Evolutionary conservation across 2,113 vertebrate species (phyloP), one percentile per base, ranked within the genome.

Genomic region (Salvelinus sp.): DNA sequence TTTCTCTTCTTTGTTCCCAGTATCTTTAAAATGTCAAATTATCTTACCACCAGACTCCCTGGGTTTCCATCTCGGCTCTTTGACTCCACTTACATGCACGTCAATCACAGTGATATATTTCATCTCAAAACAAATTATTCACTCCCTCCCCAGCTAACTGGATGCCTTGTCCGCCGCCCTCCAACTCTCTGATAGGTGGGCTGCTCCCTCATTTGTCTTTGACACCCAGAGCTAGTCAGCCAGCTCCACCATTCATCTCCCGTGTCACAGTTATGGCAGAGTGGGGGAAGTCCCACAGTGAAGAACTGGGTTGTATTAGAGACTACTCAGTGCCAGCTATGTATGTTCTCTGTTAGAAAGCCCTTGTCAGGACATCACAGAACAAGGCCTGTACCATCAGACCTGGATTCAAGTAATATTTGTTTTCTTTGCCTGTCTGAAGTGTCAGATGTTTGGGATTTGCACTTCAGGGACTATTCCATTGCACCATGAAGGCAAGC

Each of bases 121-220:
- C 85, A 84, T 83, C 79, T 7, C 65, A 74, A 83, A 85, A 87
- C 78, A 89, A 87, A 92, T 91, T 76, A 89, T 79, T 88, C 87
- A 79, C 76, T 70, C 79, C 78, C 75, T 72, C 72, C 20, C 72
- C 18, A 70, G 25, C 80, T 81, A 71, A 2, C 0, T 12, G 64
- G 69, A 86, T 69, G 70, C 76, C 72, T 73, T 76, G 74, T 79
- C 76, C 70, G 81, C 85, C 87, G 76, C 48, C 70, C 18, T 23
- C 1, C n/a, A 22, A 62, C 58, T 69, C 72, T 79, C 84, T 82
- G 87, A 89, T 89, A 88, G 88, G 90, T 87, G 80, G 85, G 71
- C 70, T 67, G 73, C 30, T 60, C 82, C 76, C 88, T 92, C 90
- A 85, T 93, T 92, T 91, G 88, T 93, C 90, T 93, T 80, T 85